Evolutionary conservation across 2,797 vertebrate genomes (phyloP).

Genomic region (Parambassis ranga): DNA sequence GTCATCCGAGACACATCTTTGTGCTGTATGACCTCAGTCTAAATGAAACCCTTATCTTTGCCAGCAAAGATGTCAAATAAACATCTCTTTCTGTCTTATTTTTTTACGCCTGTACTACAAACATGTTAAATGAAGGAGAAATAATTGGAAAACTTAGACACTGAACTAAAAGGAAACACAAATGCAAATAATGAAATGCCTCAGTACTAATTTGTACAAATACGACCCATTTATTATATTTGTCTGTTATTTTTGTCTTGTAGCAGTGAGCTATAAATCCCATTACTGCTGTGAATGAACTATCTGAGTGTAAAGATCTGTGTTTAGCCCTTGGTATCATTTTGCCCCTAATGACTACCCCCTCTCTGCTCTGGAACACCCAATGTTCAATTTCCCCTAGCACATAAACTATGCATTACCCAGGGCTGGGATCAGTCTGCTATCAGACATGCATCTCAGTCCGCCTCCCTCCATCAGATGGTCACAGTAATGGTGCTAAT

Average conservation of each 20-base stretch:
- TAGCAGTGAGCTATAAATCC: slow-evolving; percentile 39
- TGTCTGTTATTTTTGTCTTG: slow-evolving; percentile 21
- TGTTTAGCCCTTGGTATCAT: slow-evolving; percentile 61
- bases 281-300: slow-evolving; percentile 56
- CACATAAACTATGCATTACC: slow-evolving; percentile 57
- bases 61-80: background rate
- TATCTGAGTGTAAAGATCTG: slow-evolving; percentile 60
- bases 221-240: slow-evolving; percentile 26
- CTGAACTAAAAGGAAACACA: background rate
- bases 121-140: background rate
- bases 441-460: slow-evolving; percentile 57
- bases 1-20: slow-evolving; percentile 20
- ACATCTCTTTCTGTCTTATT: background rate
- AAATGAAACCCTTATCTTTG: background rate
- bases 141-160: slow-evolving; percentile 8
- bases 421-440: slow-evolving; percentile 37
- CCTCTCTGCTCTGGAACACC: slow-evolving; percentile 26
- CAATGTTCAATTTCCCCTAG: slow-evolving; percentile 58
- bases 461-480: slow-evolving; percentile 45
- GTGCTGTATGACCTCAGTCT: background rate
- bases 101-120: background rate
- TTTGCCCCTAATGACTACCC: slow-evolving; percentile 58
- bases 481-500: slow-evolving; percentile 49
- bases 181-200: slow-evolving; percentile 3
- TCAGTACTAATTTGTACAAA: slow-evolving; percentile 22